Conservation (phyloP, 2,797 vertebrate genomes). For the Percopsis omiscomaycus region DNA sequence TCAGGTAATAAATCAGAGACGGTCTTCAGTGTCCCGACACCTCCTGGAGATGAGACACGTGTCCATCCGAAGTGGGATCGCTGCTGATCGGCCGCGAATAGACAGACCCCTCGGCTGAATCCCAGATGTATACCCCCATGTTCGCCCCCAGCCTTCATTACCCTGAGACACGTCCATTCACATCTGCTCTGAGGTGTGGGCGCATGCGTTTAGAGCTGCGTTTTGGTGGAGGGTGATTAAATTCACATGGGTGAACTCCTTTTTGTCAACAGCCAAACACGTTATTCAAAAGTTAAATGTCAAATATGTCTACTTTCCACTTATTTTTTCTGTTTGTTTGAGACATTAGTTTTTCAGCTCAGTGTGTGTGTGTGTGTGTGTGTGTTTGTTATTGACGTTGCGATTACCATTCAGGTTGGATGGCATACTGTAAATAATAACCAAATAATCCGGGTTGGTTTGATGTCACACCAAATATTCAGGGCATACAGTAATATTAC, state of each 20-base stretch:
- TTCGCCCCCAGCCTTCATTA: conserved; percentile 11
- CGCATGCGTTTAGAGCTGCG: too few relatives aligned
- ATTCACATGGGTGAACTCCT: neutral
- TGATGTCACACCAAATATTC: conserved; percentile 69
- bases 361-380: conserved; percentile 37
- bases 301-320: conserved; percentile 44
- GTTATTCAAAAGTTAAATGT: conserved; percentile 29
- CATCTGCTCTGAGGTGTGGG: neutral
- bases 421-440: conserved; percentile 85
- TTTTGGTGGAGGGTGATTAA: neutral
- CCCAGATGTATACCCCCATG: conserved; percentile 41
- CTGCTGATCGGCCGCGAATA: conserved; percentile 63
- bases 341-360: conserved; percentile 44
- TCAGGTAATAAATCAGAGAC: conserved; percentile 84
- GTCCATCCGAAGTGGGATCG: conserved; percentile 74
- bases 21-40: conserved; percentile 64
- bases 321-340: conserved; percentile 55
- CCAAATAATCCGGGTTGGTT: conserved; percentile 79
- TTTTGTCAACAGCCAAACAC: conserved; percentile 5
- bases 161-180: conserved; percentile 17
- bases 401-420: conserved; percentile 83
- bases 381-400: conserved; percentile 57
- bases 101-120: conserved; percentile 52
- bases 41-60: conserved; percentile 81
- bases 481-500: conserved; percentile 67